Base-by-base conservation (phyloP, 1,140 invertebrate species). In the Zaprionus capensis region DNA sequence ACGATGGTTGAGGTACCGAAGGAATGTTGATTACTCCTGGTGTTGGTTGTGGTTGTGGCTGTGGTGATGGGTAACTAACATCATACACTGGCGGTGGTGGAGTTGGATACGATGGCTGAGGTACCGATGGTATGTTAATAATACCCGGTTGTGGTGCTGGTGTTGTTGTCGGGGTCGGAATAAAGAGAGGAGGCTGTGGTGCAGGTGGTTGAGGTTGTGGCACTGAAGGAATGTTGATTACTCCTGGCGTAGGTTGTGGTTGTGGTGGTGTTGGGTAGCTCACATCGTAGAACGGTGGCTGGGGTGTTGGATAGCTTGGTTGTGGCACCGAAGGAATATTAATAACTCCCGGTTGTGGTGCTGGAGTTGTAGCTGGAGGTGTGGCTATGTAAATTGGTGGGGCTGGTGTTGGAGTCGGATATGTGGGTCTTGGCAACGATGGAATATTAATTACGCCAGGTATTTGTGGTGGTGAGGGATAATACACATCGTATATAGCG, bases 1-100 rank as follows among this genome's bases (percentile, higher is more conserved):
- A 70, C 4, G 44, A 20, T 2, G 80, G 76, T 24, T 63, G 62
- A 5, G 76, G 80, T 2, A 44, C 17, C 9, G 71, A 69, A 51
- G 94, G 82, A 28, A 86, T 75, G 34, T 94, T 83, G 94, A 94
- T 28, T 95, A 96, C 91, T 96, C 97, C 93, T 94, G 96, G 92
- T n/a, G 24, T 44, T 9, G 61, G 67, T 6, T 69, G 58, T 5
- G 64, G 46, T 15, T 65, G 66, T 7, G 46, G 57, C 7, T 31
- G 31, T 34, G 63, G 24, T 34, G 58, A 53, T 2, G 74, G 57
- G 24, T 64, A 53, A 9, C 46, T 65, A 1, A 49, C 53, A 41
- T 53, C 51, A 26, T 71, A 41, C 9, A 53, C 6, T 9, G 72
- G 58, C 5, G 67, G 61, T 2, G 57, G 56, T 6, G 56, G 64